Conservation (phyloP, 2,113 vertebrate genomes). For the Seriola dumerili region DNA sequence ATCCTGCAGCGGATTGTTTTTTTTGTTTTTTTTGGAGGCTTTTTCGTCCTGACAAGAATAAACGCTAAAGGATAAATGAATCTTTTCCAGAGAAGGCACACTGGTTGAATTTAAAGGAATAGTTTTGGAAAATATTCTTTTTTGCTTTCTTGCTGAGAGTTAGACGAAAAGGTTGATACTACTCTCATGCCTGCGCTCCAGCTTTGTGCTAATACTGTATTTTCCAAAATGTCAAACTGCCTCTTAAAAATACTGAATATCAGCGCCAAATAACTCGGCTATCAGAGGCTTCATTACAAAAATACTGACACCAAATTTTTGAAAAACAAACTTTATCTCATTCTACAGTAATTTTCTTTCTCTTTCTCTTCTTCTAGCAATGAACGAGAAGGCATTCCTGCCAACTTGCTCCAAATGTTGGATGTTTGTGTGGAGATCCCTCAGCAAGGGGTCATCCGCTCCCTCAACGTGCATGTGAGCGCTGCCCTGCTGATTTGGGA, state of each 20-base stretch:
- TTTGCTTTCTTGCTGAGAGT: no score
- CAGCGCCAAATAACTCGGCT: no score
- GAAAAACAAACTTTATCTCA: not conserved
- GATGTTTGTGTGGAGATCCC: constrained; percentile 98
- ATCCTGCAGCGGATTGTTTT: no score
- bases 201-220: no score
- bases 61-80: not conserved
- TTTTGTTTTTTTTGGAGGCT: not conserved
- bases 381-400: constrained; percentile 95
- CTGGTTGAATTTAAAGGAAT: not conserved
- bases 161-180: no score
- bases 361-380: constrained; percentile 83
- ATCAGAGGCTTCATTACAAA: not conserved
- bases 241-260: not conserved
- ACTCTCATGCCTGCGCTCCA: no score
- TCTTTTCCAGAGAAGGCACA: not conserved
- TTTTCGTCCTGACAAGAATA: no score
- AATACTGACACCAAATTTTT: not conserved
- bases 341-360: not conserved
- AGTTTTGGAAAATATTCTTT: not conserved
- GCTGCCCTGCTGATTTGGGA: constrained; percentile 98
- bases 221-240: not conserved
- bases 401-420: constrained; percentile 92
- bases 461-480: constrained; percentile 96
- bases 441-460: constrained; percentile 94